Conservation (phyloP, 1,140 invertebrate genomes). For the Mycetomoellerius zeteki region DNA sequence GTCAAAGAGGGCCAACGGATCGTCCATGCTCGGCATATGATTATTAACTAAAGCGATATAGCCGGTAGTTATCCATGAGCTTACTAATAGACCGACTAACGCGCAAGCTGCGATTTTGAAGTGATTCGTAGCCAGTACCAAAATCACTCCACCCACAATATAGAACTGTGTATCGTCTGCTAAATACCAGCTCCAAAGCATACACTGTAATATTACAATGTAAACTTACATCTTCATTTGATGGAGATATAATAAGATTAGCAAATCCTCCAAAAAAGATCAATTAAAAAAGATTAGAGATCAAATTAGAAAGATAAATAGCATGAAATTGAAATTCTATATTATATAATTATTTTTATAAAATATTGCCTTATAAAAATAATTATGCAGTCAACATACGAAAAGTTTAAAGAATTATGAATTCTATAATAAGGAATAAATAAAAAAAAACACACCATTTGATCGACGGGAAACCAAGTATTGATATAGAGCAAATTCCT, state of each 20-base stretch:
- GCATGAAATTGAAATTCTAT: conserved; percentile 3
- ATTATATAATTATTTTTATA: conserved; percentile 19
- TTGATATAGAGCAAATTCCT: conserved; percentile 94
- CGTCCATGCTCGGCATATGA: conserved; percentile 93
- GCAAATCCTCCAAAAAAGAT: background rate
- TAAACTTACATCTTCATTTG: conserved; percentile 11
- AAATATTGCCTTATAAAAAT: conserved; percentile 5
- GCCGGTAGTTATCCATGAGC: conserved; percentile 93
- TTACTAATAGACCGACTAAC: conserved; percentile 89
- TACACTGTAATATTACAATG: conserved; percentile 88
- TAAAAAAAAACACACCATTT: conserved; percentile 90
- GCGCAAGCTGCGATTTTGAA: conserved; percentile 91
- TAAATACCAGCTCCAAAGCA: conserved; percentile 96
- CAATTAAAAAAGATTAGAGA: background rate
- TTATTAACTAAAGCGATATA: conserved; percentile 93
- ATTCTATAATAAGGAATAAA: background rate
- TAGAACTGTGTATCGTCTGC: conserved; percentile 95
- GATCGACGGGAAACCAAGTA: conserved; percentile 93
- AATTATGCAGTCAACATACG: background rate
- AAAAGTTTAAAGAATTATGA: background rate
- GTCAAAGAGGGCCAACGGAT: conserved; percentile 94
- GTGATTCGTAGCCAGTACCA: conserved; percentile 92
- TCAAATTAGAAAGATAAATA: background rate
- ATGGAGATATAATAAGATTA: background rate
- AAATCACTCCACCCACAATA: conserved; percentile 92